These are phyloP conservation scores for Hylomyscus alleni DNA, from an alignment of 2,797 vertebrate species.

Conservation along the genomic window DNA sequence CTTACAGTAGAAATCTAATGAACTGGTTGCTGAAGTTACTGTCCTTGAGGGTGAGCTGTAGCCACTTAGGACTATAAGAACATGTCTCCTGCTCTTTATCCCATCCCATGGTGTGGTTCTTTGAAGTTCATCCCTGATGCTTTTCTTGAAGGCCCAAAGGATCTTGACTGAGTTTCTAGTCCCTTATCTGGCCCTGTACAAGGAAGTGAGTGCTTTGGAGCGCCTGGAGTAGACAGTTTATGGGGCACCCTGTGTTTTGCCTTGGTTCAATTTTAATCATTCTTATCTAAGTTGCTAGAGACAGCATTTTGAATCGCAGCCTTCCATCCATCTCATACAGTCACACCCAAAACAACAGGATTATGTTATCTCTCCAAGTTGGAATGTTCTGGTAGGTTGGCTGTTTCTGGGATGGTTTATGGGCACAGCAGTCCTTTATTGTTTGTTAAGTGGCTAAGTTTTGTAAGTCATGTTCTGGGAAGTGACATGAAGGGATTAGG, in stretches of 20 bases:
- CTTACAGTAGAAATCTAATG: slow-evolving; percentile 84
- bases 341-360: slow-evolving; percentile 63
- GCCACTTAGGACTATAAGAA: slow-evolving; percentile 68
- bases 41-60: slow-evolving; percentile 74
- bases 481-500: slow-evolving; percentile 62
- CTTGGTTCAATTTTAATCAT: slow-evolving; percentile 55
- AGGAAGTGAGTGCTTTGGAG: slow-evolving; percentile 70
- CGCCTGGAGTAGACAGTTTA: slow-evolving; percentile 46
- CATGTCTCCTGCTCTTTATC: background rate
- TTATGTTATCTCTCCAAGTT: slow-evolving; percentile 67
- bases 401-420: slow-evolving; percentile 69
- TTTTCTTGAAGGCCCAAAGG: slow-evolving; percentile 52
- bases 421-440: slow-evolving; percentile 55
- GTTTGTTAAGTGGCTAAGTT: slow-evolving; percentile 53
- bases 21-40: slow-evolving; percentile 83
- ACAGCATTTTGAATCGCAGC: slow-evolving; percentile 65
- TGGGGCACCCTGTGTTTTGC: slow-evolving; percentile 54
- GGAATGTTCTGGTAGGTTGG: slow-evolving; percentile 72
- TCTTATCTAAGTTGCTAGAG: slow-evolving; percentile 70
- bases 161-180: background rate
- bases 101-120: background rate
- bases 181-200: slow-evolving; percentile 65
- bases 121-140: slow-evolving; percentile 8
- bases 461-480: slow-evolving; percentile 60
- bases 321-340: background rate